A percentile compares a stretch with the other conserved stretches of the same genome.
These are phyloP conservation scores for Holacanthus passer DNA, from an alignment of 2,113 vertebrate species.

Conservation along the genomic window DNA sequence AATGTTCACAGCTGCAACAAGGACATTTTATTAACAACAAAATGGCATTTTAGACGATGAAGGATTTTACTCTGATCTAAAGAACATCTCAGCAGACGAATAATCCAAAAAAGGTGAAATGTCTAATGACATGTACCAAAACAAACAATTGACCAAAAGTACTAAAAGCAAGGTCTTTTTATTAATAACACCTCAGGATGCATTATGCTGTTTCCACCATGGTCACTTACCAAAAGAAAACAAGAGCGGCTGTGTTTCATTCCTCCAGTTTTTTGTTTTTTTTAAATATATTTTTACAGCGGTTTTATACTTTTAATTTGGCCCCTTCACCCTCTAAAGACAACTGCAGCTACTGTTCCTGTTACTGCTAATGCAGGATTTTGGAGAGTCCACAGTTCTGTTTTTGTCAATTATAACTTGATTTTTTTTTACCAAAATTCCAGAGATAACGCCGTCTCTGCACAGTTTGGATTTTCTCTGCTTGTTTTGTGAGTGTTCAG, in stretches of 20 bases:
- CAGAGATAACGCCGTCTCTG: not conserved
- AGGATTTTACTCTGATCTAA: not conserved
- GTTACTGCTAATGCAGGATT: not conserved
- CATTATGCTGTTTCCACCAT: not conserved
- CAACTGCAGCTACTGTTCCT: not conserved
- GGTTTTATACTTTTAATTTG: conserved; percentile 23
- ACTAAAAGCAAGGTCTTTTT: not conserved
- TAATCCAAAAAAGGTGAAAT: not conserved
- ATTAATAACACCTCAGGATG: conserved; percentile 27
- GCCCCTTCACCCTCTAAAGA: conserved; percentile 1
- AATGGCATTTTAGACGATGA: not conserved
- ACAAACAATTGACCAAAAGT: not conserved
- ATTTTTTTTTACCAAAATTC: not conserved
- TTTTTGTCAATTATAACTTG: not conserved
- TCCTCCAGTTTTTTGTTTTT: too few species aligned
- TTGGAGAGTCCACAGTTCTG: not conserved
- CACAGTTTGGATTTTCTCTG: not conserved
- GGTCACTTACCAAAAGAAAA: conserved; percentile 14
- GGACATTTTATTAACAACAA: not conserved
- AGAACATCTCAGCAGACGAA: too few species aligned
- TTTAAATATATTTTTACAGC: not conserved
- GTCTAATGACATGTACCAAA: not conserved
- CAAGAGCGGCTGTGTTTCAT: conserved; percentile 6
- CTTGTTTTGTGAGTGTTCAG: not conserved
- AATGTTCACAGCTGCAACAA: not conserved